Evolutionary conservation across 2,797 vertebrate species (phyloP).

Genomic region (Myiotriccus ornatus): DNA sequence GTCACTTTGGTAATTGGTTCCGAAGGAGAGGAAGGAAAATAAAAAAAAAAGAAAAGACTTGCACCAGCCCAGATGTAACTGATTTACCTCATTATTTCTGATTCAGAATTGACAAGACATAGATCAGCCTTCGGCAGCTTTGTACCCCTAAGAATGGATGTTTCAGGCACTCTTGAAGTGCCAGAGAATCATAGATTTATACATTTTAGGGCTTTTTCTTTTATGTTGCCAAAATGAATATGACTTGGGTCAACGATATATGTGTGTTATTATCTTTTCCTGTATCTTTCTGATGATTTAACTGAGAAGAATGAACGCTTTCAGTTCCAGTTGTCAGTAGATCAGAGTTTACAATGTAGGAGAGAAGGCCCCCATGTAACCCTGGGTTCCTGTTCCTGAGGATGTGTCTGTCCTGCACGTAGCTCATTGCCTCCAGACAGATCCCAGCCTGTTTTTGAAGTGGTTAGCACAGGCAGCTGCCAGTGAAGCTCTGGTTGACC

Average conservation of each 20-base stretch:
- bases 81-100: slow-evolving; percentile 48
- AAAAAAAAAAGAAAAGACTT: background rate
- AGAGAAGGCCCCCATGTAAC: background rate
- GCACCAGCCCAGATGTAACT: background rate
- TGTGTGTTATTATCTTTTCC: background rate
- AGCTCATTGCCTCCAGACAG: background rate
- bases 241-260: background rate
- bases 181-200: background rate
- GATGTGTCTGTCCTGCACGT: accelerated
- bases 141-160: background rate
- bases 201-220: background rate
- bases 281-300: background rate
- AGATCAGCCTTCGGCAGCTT: slow-evolving; percentile 7
- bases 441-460: background rate
- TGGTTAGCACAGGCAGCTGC: background rate
- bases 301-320: background rate
- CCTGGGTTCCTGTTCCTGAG: background rate
- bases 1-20: slow-evolving; percentile 55
- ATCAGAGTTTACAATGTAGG: background rate
- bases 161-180: background rate
- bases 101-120: slow-evolving; percentile 35
- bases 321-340: background rate
- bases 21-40: background rate
- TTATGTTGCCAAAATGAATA: background rate
- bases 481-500: background rate